Percentiles rank a stretch among this genome's conserved stretches.
Evolutionary conservation across 2,113 vertebrate genomes (phyloP).

Genomic region (Ornithorhynchus anatinus): DNA sequence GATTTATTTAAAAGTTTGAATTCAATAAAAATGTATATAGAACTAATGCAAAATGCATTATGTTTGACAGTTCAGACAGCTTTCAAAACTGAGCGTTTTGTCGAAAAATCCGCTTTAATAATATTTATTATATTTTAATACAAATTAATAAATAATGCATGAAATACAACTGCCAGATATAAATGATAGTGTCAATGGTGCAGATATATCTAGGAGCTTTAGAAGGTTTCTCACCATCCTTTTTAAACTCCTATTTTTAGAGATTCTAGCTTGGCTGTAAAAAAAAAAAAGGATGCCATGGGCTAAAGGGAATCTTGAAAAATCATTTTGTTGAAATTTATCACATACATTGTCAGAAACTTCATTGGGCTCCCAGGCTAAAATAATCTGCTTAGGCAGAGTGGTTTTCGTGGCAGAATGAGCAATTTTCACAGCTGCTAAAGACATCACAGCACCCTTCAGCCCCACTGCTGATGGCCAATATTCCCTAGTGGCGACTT

Average conservation of each 20-base stretch:
- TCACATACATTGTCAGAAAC: no score
- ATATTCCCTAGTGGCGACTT: no score
- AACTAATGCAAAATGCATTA: constrained; percentile 64
- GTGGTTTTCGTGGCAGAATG: no score
- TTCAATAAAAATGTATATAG: constrained; percentile 70
- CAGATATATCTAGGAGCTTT: constrained; percentile 17
- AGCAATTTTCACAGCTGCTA: no score
- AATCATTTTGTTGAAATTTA: no score
- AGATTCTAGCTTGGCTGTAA: not conserved
- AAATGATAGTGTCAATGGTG: constrained; percentile 1
- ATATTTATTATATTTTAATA: constrained; percentile 65
- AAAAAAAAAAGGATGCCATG: constrained; percentile 2
- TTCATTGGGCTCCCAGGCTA: no score
- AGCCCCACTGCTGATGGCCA: no score
- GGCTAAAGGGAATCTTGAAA: not conserved
- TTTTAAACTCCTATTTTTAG: constrained; percentile 3
- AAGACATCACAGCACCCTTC: no score
- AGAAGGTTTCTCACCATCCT: constrained; percentile 24
- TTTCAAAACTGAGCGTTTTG: constrained; percentile 60
- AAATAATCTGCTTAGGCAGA: no score
- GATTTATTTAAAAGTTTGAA: constrained; percentile 75
- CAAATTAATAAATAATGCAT: constrained; percentile 60
- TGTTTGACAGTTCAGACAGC: constrained; percentile 63
- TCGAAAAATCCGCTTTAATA: constrained; percentile 31
- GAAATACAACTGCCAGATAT: constrained; percentile 15